phyloP scores from a whole-genome alignment of 1,140 invertebrate genomes.

The Aricia agestis region DNA sequence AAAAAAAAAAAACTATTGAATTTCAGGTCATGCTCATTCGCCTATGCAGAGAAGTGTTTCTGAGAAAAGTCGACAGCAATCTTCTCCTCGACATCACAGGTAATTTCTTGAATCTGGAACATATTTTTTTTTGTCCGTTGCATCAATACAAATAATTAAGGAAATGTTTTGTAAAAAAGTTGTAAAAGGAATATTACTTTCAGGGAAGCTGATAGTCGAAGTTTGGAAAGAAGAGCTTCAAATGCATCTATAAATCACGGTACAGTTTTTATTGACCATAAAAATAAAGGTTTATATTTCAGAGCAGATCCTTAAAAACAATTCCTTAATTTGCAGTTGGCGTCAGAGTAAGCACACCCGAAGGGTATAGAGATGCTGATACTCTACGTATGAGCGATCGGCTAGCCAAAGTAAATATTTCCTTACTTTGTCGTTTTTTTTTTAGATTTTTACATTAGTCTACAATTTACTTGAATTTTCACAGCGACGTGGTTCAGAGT shows the following conservation, averaged over 20 bases:
- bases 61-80: constrained; percentile 75
- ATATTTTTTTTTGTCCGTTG: too few species aligned
- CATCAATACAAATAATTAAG: too few species aligned
- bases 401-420: constrained; percentile 46
- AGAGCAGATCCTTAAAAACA: background rate
- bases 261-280: constrained; percentile 16
- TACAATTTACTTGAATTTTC: background rate
- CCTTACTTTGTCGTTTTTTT: background rate
- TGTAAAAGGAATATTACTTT: background rate
- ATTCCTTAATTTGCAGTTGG: constrained; percentile 36
- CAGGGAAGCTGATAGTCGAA: constrained; percentile 53
- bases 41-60: constrained; percentile 78
- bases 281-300: background rate
- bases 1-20: background rate
- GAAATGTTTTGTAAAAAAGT: background rate
- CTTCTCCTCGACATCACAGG: constrained; percentile 63
- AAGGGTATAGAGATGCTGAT: constrained; percentile 63
- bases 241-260: constrained; percentile 62
- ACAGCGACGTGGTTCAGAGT: constrained; percentile 65
- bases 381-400: constrained; percentile 58
- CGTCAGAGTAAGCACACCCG: constrained; percentile 51
- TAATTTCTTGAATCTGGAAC: constrained; percentile 15
- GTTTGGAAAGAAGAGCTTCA: constrained; percentile 57
- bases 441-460: background rate
- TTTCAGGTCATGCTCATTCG: constrained; percentile 62